Evolutionary conservation across 2,113 vertebrate genomes (phyloP).

Genomic region (Nanorana parkeri): DNA sequence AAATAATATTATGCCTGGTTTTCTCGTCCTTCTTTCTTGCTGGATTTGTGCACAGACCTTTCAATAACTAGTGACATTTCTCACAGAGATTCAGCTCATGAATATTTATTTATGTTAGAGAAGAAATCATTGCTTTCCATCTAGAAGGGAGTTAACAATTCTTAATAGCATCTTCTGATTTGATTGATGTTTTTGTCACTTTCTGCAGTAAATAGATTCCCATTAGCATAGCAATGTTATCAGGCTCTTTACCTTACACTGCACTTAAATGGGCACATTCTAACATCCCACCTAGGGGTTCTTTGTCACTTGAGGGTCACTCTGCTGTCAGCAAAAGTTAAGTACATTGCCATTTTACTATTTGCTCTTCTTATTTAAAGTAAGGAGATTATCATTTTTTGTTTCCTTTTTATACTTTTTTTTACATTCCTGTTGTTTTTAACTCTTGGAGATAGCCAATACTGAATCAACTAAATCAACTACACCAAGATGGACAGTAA

Average conservation of each 20-base stretch:
- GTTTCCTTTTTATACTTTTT: no score
- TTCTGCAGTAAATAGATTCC: slow-evolving; percentile 81
- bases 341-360: slow-evolving; percentile 51
- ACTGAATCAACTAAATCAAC: no score
- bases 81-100: slow-evolving; percentile 74
- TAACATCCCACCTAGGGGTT: slow-evolving; percentile 72
- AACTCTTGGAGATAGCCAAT: no score
- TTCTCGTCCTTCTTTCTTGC: slow-evolving; percentile 12
- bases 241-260: slow-evolving; percentile 73
- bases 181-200: slow-evolving; percentile 87
- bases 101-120: slow-evolving; percentile 82
- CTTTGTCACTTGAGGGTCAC: slow-evolving; percentile 69
- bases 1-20: slow-evolving; percentile 33
- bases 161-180: slow-evolving; percentile 82
- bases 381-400: no score
- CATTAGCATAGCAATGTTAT: slow-evolving; percentile 80
- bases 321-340: slow-evolving; percentile 54
- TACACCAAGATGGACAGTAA: no score
- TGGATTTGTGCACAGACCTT: slow-evolving; percentile 50
- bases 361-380: slow-evolving; percentile 39
- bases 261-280: slow-evolving; percentile 78
- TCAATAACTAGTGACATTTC: slow-evolving; percentile 72
- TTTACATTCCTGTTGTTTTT: no score
- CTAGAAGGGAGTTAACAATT: slow-evolving; percentile 82
- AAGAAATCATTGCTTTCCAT: slow-evolving; percentile 81